These are phyloP conservation scores for Actenoides hombroni DNA, from an alignment of 2,113 vertebrate genomes.

Conservation along the genomic window DNA sequence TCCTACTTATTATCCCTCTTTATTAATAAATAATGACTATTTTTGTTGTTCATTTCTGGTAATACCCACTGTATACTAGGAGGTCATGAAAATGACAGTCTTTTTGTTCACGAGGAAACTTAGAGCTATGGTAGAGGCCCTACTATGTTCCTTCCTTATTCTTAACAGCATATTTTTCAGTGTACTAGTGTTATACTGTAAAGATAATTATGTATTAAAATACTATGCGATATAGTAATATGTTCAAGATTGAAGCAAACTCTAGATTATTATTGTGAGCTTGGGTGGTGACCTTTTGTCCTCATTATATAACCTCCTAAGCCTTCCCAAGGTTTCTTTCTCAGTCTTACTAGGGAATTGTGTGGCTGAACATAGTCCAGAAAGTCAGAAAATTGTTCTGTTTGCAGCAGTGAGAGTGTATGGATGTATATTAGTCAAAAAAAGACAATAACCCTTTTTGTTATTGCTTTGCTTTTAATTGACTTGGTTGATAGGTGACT, in stretches of 20 bases:
- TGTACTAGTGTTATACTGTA: not conserved
- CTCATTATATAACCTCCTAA: not conserved
- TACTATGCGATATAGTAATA: not conserved
- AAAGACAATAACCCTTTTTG: not conserved
- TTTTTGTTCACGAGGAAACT: not conserved
- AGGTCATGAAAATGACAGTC: not conserved
- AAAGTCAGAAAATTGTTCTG: not conserved
- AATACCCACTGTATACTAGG: not conserved
- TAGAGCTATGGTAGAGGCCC: not conserved
- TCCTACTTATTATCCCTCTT: not conserved
- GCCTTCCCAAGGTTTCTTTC: not conserved
- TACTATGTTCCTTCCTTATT: not conserved
- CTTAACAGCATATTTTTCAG: not conserved
- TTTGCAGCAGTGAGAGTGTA: not conserved
- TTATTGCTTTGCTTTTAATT: not conserved
- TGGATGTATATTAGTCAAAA: not conserved
- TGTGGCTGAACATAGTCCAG: not conserved
- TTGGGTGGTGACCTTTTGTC: not conserved
- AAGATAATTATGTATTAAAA: not conserved
- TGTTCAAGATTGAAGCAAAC: not conserved
- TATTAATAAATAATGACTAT: not conserved
- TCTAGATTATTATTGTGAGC: not conserved
- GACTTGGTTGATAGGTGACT: not conserved
- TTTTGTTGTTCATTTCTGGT: not conserved
- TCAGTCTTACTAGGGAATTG: not conserved